Base-by-base conservation (phyloP, 2,797 vertebrate species). In the Sebastes hubbsi region DNA sequence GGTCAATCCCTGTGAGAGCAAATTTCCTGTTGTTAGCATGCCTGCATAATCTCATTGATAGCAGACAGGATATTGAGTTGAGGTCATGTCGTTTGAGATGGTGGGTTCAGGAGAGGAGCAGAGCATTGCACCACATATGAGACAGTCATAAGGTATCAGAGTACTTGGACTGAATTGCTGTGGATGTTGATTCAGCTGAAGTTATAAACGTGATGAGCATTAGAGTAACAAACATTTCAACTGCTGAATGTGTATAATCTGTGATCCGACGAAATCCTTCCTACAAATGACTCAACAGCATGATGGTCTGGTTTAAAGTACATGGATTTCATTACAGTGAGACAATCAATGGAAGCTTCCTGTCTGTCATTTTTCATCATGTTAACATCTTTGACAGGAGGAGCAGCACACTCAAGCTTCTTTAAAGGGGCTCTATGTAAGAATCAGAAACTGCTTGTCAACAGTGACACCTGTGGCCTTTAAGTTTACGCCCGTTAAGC, bases 1-100 rank as follows among this genome's bases (percentile, higher is more conserved):
- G 86, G 82, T 89, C 87, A 88, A 90, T 89, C 84, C 86, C 80
- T 75, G 64, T 82, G 88, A 86, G 86, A 91, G 86, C 85, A 87
- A 89, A 92, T 93, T 93, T 93, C 90, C 92, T 94, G 92, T 91
- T 90, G 91, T 92, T 89, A 91, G 89, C 87, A 86, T 91, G 82
- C 82, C 87, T 84, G 58, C 75, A 71, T 91, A 90, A 91, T 91
- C 85, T 90, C 86, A 86, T 79, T 92, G 90, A 93, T 93, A 93
- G 87, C 78, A 89, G 85, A 89, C 89, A 89, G 90, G 92, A 94
- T 91, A 92, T 91, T 91, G 82, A 88, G 79, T 81, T 88, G 86
- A 87, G 85, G 88, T 92, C 87, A 87, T 71, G 80, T 79, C 61
- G 82, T 86, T 88, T 79, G 73, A 70, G 72, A 42, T 58, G 52